Conservation (phyloP, 2,113 vertebrate genomes). For the Poeciliopsis prolifica region DNA sequence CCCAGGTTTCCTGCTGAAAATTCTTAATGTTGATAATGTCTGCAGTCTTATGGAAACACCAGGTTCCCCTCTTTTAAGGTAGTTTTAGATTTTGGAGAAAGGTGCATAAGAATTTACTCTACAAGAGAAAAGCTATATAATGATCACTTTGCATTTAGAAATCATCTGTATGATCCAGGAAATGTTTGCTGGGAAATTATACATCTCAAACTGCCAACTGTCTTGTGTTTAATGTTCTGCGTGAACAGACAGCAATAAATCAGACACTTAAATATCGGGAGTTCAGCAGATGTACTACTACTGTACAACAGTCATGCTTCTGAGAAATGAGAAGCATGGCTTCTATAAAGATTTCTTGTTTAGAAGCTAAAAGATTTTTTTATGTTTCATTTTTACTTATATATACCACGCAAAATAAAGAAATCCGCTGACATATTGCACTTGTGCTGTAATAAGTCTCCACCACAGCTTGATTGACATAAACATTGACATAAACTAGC, state of each 20-base stretch:
- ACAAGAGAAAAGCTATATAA: not conserved
- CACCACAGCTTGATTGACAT: not conserved
- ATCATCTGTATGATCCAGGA: not conserved
- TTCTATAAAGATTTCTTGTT: not conserved
- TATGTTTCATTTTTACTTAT: too few relatives aligned
- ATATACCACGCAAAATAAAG: too few relatives aligned
- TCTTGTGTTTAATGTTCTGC: not conserved
- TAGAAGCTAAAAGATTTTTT: not conserved
- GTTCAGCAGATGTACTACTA: too few relatives aligned
- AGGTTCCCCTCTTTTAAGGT: not conserved
- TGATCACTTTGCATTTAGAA: not conserved
- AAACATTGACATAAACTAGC: not conserved
- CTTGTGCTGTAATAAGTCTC: not conserved
- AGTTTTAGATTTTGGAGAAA: not conserved
- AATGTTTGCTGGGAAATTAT: not conserved
- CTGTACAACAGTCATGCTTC: not conserved
- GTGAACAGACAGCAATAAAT: not conserved
- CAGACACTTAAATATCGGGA: not conserved
- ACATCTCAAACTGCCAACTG: not conserved
- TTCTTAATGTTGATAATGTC: not conserved
- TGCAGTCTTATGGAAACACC: not conserved
- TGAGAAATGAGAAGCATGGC: not conserved
- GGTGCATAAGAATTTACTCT: not conserved
- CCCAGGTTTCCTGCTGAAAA: not conserved
- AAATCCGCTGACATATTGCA: too few relatives aligned